Conservation (phyloP, 2,797 vertebrate genomes). For the Eulemur mongoz region DNA sequence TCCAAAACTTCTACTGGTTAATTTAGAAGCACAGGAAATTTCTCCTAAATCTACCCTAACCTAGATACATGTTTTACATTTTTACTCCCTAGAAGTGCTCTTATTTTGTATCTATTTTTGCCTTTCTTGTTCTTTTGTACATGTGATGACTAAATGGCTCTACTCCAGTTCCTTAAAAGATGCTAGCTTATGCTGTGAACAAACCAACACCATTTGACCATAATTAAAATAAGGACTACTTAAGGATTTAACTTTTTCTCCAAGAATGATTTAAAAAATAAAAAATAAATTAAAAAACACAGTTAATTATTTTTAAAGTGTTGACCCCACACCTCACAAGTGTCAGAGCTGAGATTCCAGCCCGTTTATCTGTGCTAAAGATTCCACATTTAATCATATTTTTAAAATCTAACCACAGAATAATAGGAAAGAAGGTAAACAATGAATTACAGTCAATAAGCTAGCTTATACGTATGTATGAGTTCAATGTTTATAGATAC, state of each 20-base stretch:
- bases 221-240: background rate
- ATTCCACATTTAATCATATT: background rate
- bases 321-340: background rate
- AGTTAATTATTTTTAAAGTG: slow-evolving; percentile 31
- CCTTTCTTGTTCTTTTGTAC: background rate
- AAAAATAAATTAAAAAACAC: background rate
- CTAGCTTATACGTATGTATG: background rate
- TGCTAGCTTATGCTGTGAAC: background rate
- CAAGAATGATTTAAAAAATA: background rate
- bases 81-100: background rate
- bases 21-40: background rate
- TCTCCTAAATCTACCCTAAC: background rate
- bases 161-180: background rate
- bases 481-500: background rate
- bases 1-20: background rate
- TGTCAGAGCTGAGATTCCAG: slow-evolving; percentile 1
- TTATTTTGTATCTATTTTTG: background rate
- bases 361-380: background rate
- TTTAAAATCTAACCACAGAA: slow-evolving; percentile 1
- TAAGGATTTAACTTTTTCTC: background rate
- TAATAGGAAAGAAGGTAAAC: slow-evolving; percentile 26
- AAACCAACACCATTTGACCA: background rate
- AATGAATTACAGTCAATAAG: background rate
- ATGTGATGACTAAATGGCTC: background rate
- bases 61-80: background rate